phyloP scores from a whole-genome alignment of 2,797 vertebrate genomes.

The Selene dorsalis region DNA sequence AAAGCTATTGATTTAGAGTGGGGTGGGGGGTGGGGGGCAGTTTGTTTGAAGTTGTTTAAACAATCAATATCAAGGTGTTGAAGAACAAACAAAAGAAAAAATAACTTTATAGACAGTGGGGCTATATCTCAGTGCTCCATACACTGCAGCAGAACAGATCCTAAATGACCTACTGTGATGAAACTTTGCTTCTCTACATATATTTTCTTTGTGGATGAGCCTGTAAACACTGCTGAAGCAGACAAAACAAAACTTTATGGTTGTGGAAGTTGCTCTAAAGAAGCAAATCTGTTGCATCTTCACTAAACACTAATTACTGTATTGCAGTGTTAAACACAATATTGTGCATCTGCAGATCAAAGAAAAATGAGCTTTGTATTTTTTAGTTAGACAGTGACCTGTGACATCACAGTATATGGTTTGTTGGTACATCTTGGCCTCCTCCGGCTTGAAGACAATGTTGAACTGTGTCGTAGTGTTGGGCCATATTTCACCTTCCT shows the following conservation, averaged over 20 bases:
- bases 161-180: not conserved
- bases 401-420: conserved; percentile 88
- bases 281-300: not conserved
- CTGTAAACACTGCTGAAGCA: not conserved
- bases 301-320: not conserved
- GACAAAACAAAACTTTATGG: not conserved
- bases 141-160: not conserved
- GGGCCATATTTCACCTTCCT: conserved; percentile 91
- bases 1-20: conserved; percentile 52
- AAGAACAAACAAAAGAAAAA: conserved; percentile 34
- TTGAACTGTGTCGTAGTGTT: conserved; percentile 82
- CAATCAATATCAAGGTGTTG: conserved; percentile 32
- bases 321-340: not conserved
- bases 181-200: not conserved
- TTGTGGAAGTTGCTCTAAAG: not conserved
- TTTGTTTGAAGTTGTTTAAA: conserved; percentile 30
- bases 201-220: not conserved
- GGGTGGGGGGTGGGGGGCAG: not conserved
- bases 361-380: not conserved
- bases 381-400: conserved; percentile 77
- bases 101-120: not conserved
- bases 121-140: not conserved
- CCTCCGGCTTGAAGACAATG: conserved; percentile 87
- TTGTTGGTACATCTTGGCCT: conserved; percentile 85
- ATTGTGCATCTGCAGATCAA: not conserved